phyloP scores from a whole-genome alignment of 2,797 vertebrate species.

The Phrynocephalus guinanensis region DNA sequence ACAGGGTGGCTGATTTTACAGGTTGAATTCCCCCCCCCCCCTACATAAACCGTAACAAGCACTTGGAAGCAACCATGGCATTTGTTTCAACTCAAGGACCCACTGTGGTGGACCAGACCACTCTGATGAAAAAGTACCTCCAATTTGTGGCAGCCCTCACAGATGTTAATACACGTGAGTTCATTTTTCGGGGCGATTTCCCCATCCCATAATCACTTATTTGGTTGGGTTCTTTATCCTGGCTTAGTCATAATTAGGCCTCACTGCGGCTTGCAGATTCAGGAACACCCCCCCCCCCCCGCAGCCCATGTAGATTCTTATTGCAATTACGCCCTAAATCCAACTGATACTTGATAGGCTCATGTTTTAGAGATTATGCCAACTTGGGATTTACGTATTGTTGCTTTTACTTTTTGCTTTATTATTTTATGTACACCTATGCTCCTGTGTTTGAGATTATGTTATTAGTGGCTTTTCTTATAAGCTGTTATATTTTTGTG shows the following conservation, averaged over 20 bases:
- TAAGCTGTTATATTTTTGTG: too few species aligned
- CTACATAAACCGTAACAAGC: conserved; percentile 36
- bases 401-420: too few species aligned
- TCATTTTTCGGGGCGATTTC: neutral
- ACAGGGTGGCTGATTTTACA: conserved; percentile 64
- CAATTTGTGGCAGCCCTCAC: conserved; percentile 98
- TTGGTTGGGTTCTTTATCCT: neutral
- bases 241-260: rapidly evolving
- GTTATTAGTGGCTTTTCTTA: too few species aligned
- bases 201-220: neutral
- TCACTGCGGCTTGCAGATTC: neutral
- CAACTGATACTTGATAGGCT: too few species aligned
- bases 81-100: conserved; percentile 95
- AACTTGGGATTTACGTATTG: too few species aligned
- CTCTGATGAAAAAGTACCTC: conserved; percentile 98
- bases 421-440: too few species aligned
- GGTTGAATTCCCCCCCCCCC: conserved; percentile 33
- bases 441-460: too few species aligned
- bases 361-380: too few species aligned
- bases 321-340: too few species aligned
- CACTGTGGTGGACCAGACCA: conserved; percentile 98
- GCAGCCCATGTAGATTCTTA: too few species aligned
- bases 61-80: conserved; percentile 83
- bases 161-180: conserved; percentile 95
- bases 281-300: rapidly evolving